These are phyloP conservation scores for Amblyopsis hoosieri DNA, from an alignment of 2,797 vertebrate species.

Conservation along the genomic window DNA sequence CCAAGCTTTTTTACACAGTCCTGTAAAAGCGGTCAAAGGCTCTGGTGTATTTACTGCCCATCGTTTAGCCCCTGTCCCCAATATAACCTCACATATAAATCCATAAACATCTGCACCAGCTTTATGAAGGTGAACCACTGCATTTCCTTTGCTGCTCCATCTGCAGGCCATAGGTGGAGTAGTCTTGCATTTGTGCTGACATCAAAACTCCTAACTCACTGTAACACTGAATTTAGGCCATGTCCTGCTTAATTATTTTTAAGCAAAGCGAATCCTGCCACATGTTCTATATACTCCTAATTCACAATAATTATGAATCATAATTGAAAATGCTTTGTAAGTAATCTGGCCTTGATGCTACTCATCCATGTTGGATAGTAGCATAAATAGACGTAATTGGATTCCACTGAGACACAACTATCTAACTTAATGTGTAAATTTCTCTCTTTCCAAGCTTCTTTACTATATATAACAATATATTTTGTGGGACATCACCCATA, in stretches of 20 bases:
- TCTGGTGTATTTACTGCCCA: constrained; percentile 61
- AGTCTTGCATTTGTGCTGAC: constrained; percentile 49
- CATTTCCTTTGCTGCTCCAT: constrained; percentile 33
- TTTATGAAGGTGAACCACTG: constrained; percentile 52
- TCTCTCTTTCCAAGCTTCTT: too few relatives aligned
- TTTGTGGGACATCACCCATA: too few relatives aligned
- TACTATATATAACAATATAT: too few relatives aligned
- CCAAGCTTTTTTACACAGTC: neutral
- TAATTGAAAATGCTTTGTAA: constrained; percentile 11
- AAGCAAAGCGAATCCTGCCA: constrained; percentile 29
- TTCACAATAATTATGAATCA: constrained; percentile 5
- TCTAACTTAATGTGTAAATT: neutral
- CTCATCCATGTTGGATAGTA: neutral
- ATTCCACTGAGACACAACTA: neutral
- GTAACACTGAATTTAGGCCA: constrained; percentile 24
- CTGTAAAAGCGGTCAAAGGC: constrained; percentile 53
- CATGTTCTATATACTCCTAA: constrained; percentile 29
- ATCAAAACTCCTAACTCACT: constrained; percentile 39
- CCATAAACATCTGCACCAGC: constrained; percentile 53
- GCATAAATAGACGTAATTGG: neutral
- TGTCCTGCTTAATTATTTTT: constrained; percentile 13
- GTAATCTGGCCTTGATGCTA: constrained; percentile 20
- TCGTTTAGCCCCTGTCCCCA: constrained; percentile 55
- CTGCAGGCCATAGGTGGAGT: constrained; percentile 28
- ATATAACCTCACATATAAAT: constrained; percentile 62